A percentile compares a stretch with the other conserved stretches of the same genome.
Evolutionary conservation across 2,797 vertebrate species (phyloP).

Genomic region (Crax fasciolata): DNA sequence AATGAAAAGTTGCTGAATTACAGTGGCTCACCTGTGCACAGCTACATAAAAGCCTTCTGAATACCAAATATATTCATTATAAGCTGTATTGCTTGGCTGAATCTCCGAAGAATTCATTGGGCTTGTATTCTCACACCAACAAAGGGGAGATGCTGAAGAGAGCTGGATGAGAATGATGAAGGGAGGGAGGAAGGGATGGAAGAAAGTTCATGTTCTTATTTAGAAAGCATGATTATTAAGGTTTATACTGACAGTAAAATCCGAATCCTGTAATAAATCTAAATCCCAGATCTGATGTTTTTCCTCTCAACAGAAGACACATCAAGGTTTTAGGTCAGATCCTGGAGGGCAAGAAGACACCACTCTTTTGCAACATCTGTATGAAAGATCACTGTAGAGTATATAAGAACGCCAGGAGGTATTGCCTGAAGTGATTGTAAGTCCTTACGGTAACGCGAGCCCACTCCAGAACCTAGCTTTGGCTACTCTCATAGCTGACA

Average conservation of each 20-base stretch:
- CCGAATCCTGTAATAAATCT: neutral
- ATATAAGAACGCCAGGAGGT: neutral
- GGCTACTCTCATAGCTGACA: neutral
- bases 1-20: slow-evolving; percentile 71
- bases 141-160: neutral
- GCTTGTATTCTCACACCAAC: slow-evolving; percentile 20
- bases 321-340: neutral
- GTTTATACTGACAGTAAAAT: neutral
- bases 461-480: neutral
- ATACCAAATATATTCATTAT: slow-evolving; percentile 72
- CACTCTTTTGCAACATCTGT: neutral
- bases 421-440: slow-evolving; percentile 11
- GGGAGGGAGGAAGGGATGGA: neutral
- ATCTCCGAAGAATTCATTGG: slow-evolving; percentile 43
- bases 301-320: neutral
- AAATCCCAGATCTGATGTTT: neutral
- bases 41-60: slow-evolving; percentile 49
- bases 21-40: slow-evolving; percentile 22
- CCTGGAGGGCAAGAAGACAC: neutral
- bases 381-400: neutral
- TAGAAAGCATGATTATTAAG: neutral
- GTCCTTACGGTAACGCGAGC: neutral
- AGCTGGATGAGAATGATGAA: neutral
- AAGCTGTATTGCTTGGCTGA: slow-evolving; percentile 49
- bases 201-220: neutral